Percentiles rank a stretch among this genome's conserved stretches.
These are phyloP conservation scores for Morpho deidamia DNA, from an alignment of 2,888 invertebrate species.

Conservation along the genomic window DNA sequence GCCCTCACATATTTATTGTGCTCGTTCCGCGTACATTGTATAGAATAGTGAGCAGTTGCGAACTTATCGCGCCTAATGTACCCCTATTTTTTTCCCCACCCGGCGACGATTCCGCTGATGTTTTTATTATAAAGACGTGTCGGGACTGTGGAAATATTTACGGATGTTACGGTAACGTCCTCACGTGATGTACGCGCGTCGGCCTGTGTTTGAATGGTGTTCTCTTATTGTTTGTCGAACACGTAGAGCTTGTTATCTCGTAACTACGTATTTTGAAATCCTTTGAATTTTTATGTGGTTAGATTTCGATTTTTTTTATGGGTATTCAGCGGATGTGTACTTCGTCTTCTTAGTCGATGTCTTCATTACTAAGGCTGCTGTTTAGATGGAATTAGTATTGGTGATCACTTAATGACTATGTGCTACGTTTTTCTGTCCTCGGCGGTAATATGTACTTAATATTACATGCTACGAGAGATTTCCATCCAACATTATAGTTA, in stretches of 20 bases:
- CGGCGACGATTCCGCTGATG: constrained; percentile 49
- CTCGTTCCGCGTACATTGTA: constrained; percentile 27
- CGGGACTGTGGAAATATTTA: constrained; percentile 57
- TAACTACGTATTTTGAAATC: constrained; percentile 26
- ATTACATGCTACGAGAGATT: too few species aligned
- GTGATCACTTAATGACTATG: too few species aligned
- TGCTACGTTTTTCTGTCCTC: too few species aligned
- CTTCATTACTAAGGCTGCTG: too few species aligned
- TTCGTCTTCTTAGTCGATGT: too few species aligned
- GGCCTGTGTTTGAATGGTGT: constrained; percentile 37
- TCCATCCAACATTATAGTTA: too few species aligned
- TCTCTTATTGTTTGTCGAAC: constrained; percentile 40
- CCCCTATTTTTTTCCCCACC: constrained; percentile 44
- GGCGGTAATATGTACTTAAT: too few species aligned
- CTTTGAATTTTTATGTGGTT: constrained; percentile 12
- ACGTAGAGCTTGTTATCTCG: constrained; percentile 29
- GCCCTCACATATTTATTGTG: constrained; percentile 35
- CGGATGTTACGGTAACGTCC: constrained; percentile 50
- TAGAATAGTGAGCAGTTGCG: constrained; percentile 36
- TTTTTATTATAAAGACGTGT: constrained; percentile 73
- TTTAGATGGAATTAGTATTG: too few species aligned
- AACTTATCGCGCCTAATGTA: constrained; percentile 67
- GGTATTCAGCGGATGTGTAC: too few species aligned
- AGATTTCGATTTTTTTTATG: not conserved
- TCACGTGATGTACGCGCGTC: constrained; percentile 45